Conservation (phyloP, 2,797 vertebrate species). For the Sarcophilus harrisii region DNA sequence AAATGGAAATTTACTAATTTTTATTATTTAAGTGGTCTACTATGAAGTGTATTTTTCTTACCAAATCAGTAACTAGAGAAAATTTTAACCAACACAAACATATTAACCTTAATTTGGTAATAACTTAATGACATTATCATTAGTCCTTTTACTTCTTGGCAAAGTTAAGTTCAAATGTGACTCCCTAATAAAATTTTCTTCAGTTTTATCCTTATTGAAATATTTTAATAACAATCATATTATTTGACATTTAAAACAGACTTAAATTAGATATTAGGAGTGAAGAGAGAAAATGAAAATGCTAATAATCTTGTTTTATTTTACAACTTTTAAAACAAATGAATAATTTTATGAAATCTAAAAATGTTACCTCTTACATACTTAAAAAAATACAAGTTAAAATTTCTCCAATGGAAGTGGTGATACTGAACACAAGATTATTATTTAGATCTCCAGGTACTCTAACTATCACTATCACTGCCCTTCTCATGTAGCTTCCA, state of each 20-base stretch:
- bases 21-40: constrained; percentile 62
- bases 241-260: not conserved
- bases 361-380: not conserved
- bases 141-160: not conserved
- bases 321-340: not conserved
- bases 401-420: not conserved
- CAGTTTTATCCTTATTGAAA: not conserved
- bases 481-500: not conserved
- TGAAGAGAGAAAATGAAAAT: not conserved
- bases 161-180: not conserved
- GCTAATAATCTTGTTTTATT: not conserved
- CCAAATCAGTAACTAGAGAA: constrained; percentile 45
- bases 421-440: not conserved
- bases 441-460: not conserved
- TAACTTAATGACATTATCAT: not conserved
- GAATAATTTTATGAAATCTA: not conserved
- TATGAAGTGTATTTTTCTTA: not conserved
- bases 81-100: constrained; percentile 58
- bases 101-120: constrained; percentile 23
- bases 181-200: not conserved
- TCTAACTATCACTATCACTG: not conserved
- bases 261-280: not conserved
- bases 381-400: not conserved
- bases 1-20: constrained; percentile 21
- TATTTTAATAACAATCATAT: not conserved